A percentile compares a stretch with the other conserved stretches of the same genome.
Evolutionary conservation across 2,113 vertebrate genomes (phyloP).

Genomic region (Pollimyrus isidori): DNA sequence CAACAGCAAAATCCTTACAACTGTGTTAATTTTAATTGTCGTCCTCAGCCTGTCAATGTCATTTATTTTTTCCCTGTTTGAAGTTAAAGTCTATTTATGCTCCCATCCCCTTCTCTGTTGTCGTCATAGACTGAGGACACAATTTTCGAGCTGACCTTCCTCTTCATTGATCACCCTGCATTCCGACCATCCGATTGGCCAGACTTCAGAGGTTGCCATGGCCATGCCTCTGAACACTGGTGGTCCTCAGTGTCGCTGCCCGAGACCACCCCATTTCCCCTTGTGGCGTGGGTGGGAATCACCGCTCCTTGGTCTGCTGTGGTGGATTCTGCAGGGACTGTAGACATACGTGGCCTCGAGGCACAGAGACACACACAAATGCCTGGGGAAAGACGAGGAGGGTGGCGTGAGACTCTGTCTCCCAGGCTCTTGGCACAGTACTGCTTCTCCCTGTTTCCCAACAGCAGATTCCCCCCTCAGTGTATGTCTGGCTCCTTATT

Average conservation of each 20-base stretch:
- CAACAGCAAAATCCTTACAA: not conserved
- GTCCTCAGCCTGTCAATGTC: not conserved
- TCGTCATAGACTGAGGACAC: not conserved
- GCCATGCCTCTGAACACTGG: not conserved
- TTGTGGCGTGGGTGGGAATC: not conserved
- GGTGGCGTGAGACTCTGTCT: not conserved
- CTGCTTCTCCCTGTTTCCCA: not conserved
- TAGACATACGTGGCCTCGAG: not conserved
- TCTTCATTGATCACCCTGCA: not conserved
- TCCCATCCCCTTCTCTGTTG: not conserved
- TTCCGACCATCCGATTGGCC: not conserved
- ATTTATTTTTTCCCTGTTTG: not conserved
- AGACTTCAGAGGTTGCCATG: not conserved
- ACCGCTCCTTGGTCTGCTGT: not conserved
- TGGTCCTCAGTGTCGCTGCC: not conserved
- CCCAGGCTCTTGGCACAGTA: not conserved
- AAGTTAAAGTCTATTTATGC: not conserved
- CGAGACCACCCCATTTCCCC: not conserved
- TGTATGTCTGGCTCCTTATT: not conserved
- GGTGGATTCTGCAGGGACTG: not conserved
- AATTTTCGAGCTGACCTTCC: not conserved
- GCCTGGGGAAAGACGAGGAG: not conserved
- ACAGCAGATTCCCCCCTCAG: not conserved
- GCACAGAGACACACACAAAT: not conserved
- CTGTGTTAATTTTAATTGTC: not conserved